These are phyloP conservation scores for Callaeas wilsoni DNA, from an alignment of 2,113 vertebrate genomes.

Conservation along the genomic window DNA sequence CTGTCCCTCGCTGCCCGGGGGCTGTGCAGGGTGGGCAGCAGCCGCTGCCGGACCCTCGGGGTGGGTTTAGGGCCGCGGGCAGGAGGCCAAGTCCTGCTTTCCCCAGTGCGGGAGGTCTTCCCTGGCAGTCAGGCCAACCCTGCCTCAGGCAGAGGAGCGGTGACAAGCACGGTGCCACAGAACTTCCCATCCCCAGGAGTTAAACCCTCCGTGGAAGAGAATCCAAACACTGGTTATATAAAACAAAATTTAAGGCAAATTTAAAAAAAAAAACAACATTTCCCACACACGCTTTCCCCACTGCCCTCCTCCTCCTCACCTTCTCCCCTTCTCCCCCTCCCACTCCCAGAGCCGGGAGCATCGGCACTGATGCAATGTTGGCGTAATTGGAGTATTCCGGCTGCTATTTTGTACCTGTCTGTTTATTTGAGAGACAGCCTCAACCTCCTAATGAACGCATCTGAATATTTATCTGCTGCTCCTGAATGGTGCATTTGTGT, in stretches of 20 bases:
- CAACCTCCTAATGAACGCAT: not conserved
- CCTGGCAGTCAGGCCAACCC: not conserved
- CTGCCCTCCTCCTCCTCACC: not conserved
- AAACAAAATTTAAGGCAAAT: not conserved
- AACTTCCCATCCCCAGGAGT: not conserved
- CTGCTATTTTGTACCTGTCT: slow-evolving; percentile 27
- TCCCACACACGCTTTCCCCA: not conserved
- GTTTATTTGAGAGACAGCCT: slow-evolving; percentile 20
- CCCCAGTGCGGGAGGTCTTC: not conserved
- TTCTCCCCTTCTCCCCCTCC: not conserved
- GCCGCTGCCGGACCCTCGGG: not conserved
- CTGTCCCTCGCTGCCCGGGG: not conserved
- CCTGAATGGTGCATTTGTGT: slow-evolving; percentile 8
- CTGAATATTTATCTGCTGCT: slow-evolving; percentile 32
- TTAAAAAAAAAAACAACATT: not conserved
- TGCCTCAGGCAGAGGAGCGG: not conserved
- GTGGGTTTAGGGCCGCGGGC: not conserved
- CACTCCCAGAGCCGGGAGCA: not conserved
- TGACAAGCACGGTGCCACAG: fast-evolving
- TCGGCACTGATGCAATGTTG: not conserved
- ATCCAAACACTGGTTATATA: not conserved
- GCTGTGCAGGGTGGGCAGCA: not conserved
- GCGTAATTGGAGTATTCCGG: not conserved
- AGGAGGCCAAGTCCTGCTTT: not conserved
- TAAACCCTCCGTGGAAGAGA: not conserved